Evolutionary conservation across 2,888 invertebrate genomes (phyloP), one percentile per base, ranked within the genome.

Genomic region (Laothoe populi): DNA sequence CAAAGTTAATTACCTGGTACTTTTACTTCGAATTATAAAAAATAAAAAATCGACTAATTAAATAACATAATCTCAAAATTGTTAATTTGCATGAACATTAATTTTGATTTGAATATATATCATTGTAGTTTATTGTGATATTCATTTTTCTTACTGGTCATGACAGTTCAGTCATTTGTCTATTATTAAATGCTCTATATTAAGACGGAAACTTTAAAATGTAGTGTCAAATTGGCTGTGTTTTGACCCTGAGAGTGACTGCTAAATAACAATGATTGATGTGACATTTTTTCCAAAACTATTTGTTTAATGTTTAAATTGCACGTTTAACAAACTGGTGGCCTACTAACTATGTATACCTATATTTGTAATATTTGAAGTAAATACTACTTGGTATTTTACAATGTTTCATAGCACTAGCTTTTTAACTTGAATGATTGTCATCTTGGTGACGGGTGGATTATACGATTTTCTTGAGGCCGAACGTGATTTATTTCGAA

Each of bases 241-340:
- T 24, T 38, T 61, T 62, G 61, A 38, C 61, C 61, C 38, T 62
- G 61, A 62, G 45, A 46, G 46, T 62, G 35, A 62, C 31, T 21
- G 61, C 21, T 10, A 57, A 45, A 2, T 57, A 57, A 62, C 57
- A 62, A 62, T 62, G 61, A 62, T 62, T 53, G 46, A 62, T 62
- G 46, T 38, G 16, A 16, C n/a, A 40, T 24, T 48, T 40, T n/a
- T 60, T 48, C n/a, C 4, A 38, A 40, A 31, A 48, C 5, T 1
- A 48, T 24, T 24, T 40, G 24, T 26, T 13, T 24, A 24, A n/a
- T 24, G 13, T 40, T 23, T 19, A 42, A 19, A 2, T 1, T 44
- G 19, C 19, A 44, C 8, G 19, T 19, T 16, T 16, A 7, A 19
- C 16, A 44, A 35, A 35, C 35, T 11, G 8, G 8, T 53, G 49